Conservation (phyloP, 2,888 invertebrate species). For the Phorcus lineatus region DNA sequence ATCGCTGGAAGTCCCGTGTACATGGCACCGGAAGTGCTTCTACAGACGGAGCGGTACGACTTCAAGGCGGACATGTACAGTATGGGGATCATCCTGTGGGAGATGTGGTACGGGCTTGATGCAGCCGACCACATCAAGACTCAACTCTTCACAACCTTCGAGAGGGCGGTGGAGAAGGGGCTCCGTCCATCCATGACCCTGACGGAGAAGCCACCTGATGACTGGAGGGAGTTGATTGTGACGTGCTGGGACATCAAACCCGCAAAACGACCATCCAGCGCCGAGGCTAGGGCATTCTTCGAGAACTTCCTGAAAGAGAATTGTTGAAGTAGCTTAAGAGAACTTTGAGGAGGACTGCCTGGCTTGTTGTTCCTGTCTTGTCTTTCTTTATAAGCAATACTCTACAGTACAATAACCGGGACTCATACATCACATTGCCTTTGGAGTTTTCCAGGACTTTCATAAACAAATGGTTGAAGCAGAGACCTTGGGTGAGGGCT, state of each 20-base stretch:
- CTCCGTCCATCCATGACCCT: slow-evolving; percentile 58
- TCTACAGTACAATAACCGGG: too few species aligned
- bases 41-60: slow-evolving; percentile 54
- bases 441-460: too few species aligned
- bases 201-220: slow-evolving; percentile 47
- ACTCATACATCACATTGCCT: too few species aligned
- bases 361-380: too few species aligned
- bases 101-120: slow-evolving; percentile 66
- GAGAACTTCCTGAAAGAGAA: slow-evolving; percentile 18
- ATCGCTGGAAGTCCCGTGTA: slow-evolving; percentile 65
- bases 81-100: slow-evolving; percentile 62
- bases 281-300: slow-evolving; percentile 29
- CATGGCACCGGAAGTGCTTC: slow-evolving; percentile 69
- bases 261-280: slow-evolving; percentile 37
- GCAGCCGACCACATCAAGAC: slow-evolving; percentile 58
- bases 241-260: slow-evolving; percentile 55
- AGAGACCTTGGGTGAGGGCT: too few species aligned
- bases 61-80: slow-evolving; percentile 62
- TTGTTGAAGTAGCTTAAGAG: not conserved
- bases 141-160: slow-evolving; percentile 47
- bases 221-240: slow-evolving; percentile 50
- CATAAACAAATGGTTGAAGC: too few species aligned
- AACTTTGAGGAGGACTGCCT: too few species aligned
- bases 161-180: slow-evolving; percentile 52
- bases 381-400: too few species aligned